These are phyloP conservation scores for Pseudorectes ferrugineus DNA, from an alignment of 2,113 vertebrate species.

Conservation along the genomic window DNA sequence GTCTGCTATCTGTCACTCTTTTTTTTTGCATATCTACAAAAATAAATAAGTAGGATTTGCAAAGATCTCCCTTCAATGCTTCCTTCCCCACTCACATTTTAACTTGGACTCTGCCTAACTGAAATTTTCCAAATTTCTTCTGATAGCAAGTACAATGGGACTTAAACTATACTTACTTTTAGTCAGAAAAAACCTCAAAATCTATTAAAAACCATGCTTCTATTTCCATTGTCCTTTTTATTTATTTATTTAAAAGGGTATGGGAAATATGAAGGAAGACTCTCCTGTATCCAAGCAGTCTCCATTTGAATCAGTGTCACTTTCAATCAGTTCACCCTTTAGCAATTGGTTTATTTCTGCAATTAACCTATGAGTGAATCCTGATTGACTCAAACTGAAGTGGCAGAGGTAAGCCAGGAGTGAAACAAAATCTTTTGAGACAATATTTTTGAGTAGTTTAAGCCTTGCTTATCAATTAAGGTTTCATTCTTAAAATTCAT, in stretches of 20 bases:
- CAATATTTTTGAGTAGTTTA: background rate
- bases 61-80: background rate
- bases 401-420: background rate
- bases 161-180: background rate
- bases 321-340: background rate
- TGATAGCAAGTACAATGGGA: background rate
- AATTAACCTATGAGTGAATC: background rate
- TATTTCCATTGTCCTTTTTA: background rate
- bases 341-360: background rate
- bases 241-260: background rate
- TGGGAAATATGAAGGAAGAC: background rate
- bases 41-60: background rate
- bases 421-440: background rate
- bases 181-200: background rate
- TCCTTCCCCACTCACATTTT: background rate
- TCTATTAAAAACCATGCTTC: background rate
- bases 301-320: background rate
- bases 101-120: background rate
- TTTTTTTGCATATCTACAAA: background rate
- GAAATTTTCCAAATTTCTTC: background rate
- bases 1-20: background rate
- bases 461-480: background rate
- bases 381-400: background rate
- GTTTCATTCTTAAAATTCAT: background rate
- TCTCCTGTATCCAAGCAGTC: background rate